phyloP scores from a whole-genome alignment of 2,888 invertebrate genomes.

The Laspeyria flexula region DNA sequence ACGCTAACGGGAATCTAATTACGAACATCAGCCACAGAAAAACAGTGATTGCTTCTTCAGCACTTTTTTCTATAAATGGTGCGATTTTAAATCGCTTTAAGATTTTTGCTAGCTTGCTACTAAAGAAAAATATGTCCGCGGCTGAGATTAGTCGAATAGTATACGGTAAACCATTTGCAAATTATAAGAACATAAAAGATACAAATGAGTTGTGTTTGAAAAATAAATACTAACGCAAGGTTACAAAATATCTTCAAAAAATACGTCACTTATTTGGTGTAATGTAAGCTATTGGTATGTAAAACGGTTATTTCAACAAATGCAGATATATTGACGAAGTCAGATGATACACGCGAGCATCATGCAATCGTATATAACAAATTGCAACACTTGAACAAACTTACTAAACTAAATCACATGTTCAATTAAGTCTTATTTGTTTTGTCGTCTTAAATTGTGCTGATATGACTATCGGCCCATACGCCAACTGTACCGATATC shows the following conservation, averaged over 20 bases:
- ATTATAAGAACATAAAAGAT: no score
- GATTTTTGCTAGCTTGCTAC: no score
- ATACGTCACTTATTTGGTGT: not conserved
- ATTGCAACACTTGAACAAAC: conserved; percentile 19
- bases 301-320: not conserved
- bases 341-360: no score
- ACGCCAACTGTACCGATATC: conserved; percentile 11
- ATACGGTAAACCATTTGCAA: no score
- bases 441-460: not conserved
- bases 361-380: no score
- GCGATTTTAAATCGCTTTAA: no score
- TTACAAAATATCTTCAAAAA: no score
- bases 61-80: no score
- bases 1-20: conserved; percentile 45
- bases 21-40: conserved; percentile 24
- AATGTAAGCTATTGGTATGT: not conserved
- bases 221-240: no score
- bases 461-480: not conserved
- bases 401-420: conserved; percentile 3
- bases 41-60: conserved; percentile 3
- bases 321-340: not conserved
- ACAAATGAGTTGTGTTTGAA: no score
- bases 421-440: not conserved
- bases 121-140: no score
- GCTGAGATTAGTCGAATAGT: no score